A percentile compares a stretch with the other conserved stretches of the same genome.
Evolutionary conservation across 2,113 vertebrate genomes (phyloP).

Genomic region (Tupaia tana): DNA sequence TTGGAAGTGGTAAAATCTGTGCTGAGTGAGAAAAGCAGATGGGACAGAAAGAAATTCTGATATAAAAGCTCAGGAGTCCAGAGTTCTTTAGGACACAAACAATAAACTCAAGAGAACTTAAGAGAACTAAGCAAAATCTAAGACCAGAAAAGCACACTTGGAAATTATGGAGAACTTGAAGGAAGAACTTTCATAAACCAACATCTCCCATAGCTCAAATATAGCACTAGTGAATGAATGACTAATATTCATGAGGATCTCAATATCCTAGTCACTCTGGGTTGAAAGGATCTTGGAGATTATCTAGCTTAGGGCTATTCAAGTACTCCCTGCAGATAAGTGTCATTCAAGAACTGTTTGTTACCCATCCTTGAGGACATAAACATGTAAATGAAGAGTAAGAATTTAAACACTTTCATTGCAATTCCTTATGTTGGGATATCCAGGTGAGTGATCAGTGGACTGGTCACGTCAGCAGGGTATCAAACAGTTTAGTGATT

Average conservation of each 20-base stretch:
- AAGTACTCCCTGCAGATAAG: neutral
- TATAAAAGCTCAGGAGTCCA: neutral
- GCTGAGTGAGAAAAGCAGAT: neutral
- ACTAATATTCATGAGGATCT: neutral
- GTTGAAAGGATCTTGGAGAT: neutral
- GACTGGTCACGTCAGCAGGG: neutral
- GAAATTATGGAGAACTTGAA: neutral
- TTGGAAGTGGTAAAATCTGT: neutral
- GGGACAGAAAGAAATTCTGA: neutral
- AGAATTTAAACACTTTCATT: neutral
- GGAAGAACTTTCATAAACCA: neutral
- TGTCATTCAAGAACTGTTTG: neutral
- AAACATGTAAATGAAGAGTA: neutral
- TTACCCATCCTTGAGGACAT: neutral
- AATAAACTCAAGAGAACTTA: neutral
- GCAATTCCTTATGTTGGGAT: neutral
- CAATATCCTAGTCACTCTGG: neutral
- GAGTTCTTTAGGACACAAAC: neutral
- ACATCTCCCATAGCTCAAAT: neutral
- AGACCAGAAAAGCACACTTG: neutral
- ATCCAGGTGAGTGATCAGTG: neutral
- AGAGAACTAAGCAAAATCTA: neutral
- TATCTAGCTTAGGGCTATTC: neutral
- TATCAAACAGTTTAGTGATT: neutral
- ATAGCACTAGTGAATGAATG: neutral